Evolutionary conservation across 2,113 vertebrate genomes (phyloP).

Genomic region (Micronycteris hirsuta): DNA sequence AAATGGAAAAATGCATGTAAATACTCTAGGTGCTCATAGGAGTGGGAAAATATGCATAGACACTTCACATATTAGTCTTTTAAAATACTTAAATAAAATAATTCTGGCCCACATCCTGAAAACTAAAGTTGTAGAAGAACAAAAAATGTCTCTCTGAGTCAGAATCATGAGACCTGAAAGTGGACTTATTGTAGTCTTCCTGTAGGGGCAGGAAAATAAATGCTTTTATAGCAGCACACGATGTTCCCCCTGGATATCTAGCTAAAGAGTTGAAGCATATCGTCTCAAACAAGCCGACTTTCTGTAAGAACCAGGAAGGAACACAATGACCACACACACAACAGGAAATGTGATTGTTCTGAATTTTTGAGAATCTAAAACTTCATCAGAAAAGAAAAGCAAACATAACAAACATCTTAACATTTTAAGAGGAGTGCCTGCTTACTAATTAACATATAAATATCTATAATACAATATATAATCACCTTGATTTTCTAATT

Average conservation of each 20-base stretch:
- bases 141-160: constrained; percentile 47
- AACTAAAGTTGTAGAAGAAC: constrained; percentile 31
- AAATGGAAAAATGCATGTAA: not conserved
- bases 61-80: not conserved
- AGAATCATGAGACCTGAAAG: constrained; percentile 35
- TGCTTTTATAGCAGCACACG: not conserved
- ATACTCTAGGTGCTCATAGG: not conserved
- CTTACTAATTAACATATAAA: not conserved
- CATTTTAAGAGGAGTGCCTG: not conserved
- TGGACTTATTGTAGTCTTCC: not conserved
- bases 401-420: not conserved
- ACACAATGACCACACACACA: not conserved
- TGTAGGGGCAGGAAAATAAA: not conserved
- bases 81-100: constrained; percentile 15
- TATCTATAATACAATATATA: not conserved
- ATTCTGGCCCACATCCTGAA: constrained; percentile 32
- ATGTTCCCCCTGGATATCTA: not conserved
- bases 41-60: not conserved
- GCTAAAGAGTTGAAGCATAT: not conserved
- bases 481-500: not conserved
- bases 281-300: not conserved
- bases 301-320: not conserved
- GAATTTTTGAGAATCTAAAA: not conserved
- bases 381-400: not conserved
- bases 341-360: not conserved